These are phyloP conservation scores for Andrena flavipes DNA, from an alignment of 2,888 invertebrate genomes.

Conservation along the genomic window DNA sequence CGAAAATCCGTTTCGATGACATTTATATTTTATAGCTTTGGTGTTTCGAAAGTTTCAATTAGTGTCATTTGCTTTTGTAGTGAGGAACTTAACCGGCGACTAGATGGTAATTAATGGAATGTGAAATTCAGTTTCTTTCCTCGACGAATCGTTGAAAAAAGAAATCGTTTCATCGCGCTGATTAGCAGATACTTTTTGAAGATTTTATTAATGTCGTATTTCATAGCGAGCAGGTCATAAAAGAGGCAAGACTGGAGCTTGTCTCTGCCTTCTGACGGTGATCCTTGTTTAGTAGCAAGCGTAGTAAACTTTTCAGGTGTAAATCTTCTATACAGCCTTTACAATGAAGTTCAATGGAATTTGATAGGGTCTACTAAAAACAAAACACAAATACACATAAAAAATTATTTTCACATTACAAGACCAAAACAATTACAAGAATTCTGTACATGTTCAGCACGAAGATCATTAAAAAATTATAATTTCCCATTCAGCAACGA, in stretches of 20 bases:
- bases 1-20: background rate
- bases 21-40: background rate
- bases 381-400: too few species aligned
- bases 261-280: background rate
- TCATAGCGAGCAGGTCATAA: background rate
- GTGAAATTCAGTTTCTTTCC: background rate
- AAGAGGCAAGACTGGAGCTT: background rate
- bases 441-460: background rate
- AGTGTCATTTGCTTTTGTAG: background rate
- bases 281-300: background rate
- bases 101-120: conserved; percentile 2
- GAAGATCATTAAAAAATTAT: conserved; percentile 24
- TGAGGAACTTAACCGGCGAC: background rate
- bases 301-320: background rate
- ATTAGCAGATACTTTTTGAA: conserved; percentile 4
- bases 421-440: background rate
- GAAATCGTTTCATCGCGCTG: conserved; percentile 8
- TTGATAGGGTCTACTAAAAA: too few species aligned
- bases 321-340: background rate
- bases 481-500: conserved; percentile 38
- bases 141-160: background rate
- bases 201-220: conserved; percentile 29
- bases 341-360: background rate
- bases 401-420: too few species aligned
- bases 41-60: conserved; percentile 9